phyloP scores from a whole-genome alignment of 2,113 vertebrate genomes.

The Phalacrocorax brasilianus region DNA sequence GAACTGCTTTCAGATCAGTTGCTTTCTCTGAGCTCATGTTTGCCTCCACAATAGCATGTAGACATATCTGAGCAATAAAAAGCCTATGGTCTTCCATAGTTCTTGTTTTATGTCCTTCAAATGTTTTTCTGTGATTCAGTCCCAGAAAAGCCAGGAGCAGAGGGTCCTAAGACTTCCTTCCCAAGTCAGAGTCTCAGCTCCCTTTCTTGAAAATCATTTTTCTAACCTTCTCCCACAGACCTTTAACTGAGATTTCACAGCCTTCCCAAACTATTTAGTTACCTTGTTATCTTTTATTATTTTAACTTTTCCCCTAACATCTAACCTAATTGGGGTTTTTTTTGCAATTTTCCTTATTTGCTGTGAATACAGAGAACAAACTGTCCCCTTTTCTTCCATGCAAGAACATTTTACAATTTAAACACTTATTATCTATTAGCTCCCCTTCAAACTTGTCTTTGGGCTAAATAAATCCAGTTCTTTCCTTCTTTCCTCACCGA shows the following conservation, averaged over 20 bases:
- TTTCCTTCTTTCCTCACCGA: neutral
- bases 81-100: neutral
- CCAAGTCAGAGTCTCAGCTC: neutral
- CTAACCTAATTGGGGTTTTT: neutral
- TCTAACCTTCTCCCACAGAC: neutral
- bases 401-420: neutral
- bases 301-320: neutral
- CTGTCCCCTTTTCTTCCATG: neutral
- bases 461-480: neutral
- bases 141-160: neutral
- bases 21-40: neutral
- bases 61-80: neutral
- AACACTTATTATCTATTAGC: neutral
- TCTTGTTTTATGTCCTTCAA: neutral
- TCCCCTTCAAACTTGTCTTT: neutral
- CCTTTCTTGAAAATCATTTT: neutral
- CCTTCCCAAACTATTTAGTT: neutral
- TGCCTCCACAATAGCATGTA: neutral
- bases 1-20: neutral
- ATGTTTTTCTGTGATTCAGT: neutral
- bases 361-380: neutral
- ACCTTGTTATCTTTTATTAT: neutral
- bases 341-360: neutral
- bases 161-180: neutral
- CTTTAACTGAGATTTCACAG: neutral